These are phyloP conservation scores for Brevimyrus niger DNA, from an alignment of 2,113 vertebrate genomes.

Conservation along the genomic window DNA sequence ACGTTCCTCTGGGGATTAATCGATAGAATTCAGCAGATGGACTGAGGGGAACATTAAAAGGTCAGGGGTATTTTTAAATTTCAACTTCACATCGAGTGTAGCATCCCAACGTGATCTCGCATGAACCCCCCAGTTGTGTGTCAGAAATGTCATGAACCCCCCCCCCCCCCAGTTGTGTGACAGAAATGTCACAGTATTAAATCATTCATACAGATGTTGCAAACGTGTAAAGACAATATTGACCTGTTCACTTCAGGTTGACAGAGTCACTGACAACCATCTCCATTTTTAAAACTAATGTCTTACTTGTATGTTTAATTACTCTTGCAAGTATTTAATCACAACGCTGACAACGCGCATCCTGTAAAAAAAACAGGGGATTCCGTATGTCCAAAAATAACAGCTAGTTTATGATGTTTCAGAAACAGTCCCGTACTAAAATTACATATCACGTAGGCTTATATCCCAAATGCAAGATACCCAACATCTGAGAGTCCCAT, in stretches of 20 bases:
- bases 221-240: neutral
- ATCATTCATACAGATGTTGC: neutral
- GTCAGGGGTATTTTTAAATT: conserved; percentile 23
- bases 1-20: neutral
- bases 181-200: conserved; percentile 9
- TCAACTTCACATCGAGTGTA: neutral
- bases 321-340: neutral
- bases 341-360: neutral
- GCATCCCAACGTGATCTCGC: neutral
- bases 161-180: neutral
- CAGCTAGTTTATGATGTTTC: neutral
- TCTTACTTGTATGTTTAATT: too few species aligned
- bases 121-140: neutral
- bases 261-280: neutral
- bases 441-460: neutral
- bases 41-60: neutral
- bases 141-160: neutral
- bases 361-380: neutral
- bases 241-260: neutral
- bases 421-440: neutral
- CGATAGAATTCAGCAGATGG: conserved; percentile 1
- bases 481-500: neutral
- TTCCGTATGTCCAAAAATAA: neutral
- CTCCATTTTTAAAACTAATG: neutral
- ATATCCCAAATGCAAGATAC: neutral